Conservation (phyloP, 2,888 invertebrate species). For the Caenorhabditis zanzibari region DNA sequence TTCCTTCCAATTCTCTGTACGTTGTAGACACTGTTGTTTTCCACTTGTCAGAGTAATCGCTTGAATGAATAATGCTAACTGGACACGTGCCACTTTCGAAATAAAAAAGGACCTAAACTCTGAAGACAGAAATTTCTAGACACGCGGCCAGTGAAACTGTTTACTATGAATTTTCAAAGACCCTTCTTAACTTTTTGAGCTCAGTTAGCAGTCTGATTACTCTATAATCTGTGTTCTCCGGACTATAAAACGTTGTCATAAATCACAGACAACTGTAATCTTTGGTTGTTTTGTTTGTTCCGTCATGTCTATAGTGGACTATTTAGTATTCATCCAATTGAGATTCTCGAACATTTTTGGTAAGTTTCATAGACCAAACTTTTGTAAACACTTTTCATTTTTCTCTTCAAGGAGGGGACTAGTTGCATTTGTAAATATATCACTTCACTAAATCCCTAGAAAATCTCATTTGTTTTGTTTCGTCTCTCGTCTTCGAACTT, state of each 20-base stretch:
- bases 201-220: background rate
- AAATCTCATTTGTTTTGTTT: conserved; percentile 27
- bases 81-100: conserved; percentile 30
- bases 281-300: background rate
- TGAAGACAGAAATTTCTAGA: background rate
- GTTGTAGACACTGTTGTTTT: conserved; percentile 25
- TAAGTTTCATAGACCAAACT: conserved; percentile 30
- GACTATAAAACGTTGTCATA: too few species aligned
- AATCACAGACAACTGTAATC: conserved; percentile 4
- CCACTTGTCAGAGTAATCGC: conserved; percentile 10
- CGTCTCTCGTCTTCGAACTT: conserved; percentile 6
- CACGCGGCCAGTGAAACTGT: background rate
- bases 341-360: conserved; percentile 19
- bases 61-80: conserved; percentile 29
- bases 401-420: conserved; percentile 12
- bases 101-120: conserved; percentile 2
- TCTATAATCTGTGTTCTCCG: background rate
- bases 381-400: conserved; percentile 26
- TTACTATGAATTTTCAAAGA: background rate
- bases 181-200: background rate
- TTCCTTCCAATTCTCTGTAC: background rate
- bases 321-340: conserved; percentile 12
- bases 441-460: background rate
- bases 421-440: conserved; percentile 36
- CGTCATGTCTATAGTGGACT: background rate